Evolutionary conservation across 2,888 invertebrate genomes (phyloP), one percentile per base, ranked within the genome.

Genomic region (Phlogophora meticulosa): DNA sequence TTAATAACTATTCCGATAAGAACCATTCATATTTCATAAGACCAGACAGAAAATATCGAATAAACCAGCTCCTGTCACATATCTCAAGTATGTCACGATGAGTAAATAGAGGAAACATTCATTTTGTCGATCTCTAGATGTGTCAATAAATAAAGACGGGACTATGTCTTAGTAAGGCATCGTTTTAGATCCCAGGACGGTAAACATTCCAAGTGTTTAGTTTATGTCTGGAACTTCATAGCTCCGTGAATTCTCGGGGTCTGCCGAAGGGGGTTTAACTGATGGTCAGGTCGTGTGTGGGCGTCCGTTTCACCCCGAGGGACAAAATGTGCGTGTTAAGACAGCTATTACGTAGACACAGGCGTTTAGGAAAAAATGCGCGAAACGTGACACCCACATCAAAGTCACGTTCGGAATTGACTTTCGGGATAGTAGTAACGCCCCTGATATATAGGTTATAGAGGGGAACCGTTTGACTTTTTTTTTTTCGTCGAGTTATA

Each of bases 131-230:
- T 85, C 78, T 68, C 70, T 46, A 66, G 76, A 66, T 64, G 81
- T 71, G 72, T 76, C 75, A 80, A 87, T 87, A 85, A 85, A 89
- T 86, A 87, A 82, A 76, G 73, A 72, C 61, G 52, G 60, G 53
- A 40, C 51, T 72, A 57, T 68, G 59, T 73, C 73, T 75, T 74
- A 76, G 2, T 72, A 78, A 72, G 77, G 79, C 32, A 72, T 70
- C 61, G 65, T 63, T 72, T 73, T 78, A 76, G 71, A 77, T 73
- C 63, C 73, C 61, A 40, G 63, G 60, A 64, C 67, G 64, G 78
- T 79, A 83, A 82, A 85, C 82, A 82, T 86, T 83, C 77, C 59
- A 77, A 78, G 73, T 82, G 78, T 81, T 84, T 83, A 76, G 78
- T 83, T 84, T 82, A 76, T 82, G 77, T 80, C 72, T 78, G 76